Percentiles rank a stretch among this genome's conserved stretches.
phyloP scores from a whole-genome alignment of 2,797 vertebrate genomes.

The Poecilia gillii region DNA sequence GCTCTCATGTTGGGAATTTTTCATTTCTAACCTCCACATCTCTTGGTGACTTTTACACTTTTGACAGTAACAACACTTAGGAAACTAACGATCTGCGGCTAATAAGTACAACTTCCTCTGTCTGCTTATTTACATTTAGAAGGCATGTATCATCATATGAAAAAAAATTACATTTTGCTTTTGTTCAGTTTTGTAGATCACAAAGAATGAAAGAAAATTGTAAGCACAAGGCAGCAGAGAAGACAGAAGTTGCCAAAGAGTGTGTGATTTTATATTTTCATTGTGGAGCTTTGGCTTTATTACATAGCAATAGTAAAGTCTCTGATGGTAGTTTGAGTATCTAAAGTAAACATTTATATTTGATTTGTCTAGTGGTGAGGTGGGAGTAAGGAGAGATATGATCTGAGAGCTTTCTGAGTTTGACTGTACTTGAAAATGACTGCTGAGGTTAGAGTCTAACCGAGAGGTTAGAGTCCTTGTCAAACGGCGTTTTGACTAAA shows the following conservation, averaged over 20 bases:
- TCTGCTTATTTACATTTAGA: not conserved
- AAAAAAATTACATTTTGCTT: not conserved
- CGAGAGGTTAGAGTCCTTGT: too few species aligned
- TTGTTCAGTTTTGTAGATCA: not conserved
- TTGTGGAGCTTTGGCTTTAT: not conserved
- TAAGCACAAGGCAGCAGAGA: not conserved
- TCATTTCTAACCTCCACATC: not conserved
- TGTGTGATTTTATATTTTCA: not conserved
- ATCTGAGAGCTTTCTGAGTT: not conserved
- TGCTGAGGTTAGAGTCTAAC: too few species aligned
- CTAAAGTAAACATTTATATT: not conserved
- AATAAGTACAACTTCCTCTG: not conserved
- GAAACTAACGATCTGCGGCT: not conserved
- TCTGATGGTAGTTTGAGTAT: not conserved
- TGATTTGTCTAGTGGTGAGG: not conserved
- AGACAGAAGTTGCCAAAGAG: not conserved
- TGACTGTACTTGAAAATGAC: not conserved
- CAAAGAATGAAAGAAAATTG: not conserved
- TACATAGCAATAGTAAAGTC: not conserved
- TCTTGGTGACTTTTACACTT: not conserved
- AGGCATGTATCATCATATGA: not conserved
- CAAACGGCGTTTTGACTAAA: too few species aligned
- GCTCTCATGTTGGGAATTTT: slow-evolving; percentile 23
- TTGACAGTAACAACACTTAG: not conserved
- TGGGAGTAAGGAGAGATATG: not conserved